Conservation (phyloP, 1,140 invertebrate species). For the Papilio machaon region DNA sequence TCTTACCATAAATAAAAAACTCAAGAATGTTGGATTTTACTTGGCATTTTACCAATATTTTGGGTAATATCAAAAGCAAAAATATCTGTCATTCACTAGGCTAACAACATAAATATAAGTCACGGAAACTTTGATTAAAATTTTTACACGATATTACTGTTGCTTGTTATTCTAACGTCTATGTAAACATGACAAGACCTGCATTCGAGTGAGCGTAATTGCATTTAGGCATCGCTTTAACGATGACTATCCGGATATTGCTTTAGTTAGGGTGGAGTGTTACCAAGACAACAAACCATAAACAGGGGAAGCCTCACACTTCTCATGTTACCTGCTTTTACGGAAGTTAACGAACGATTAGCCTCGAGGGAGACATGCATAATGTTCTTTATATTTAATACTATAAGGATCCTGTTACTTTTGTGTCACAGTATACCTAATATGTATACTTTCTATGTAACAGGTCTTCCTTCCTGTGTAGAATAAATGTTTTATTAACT, state of each 20-base stretch:
- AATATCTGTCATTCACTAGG: neutral
- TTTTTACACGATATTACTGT: neutral
- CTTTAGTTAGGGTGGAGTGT: constrained; percentile 57
- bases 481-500: neutral
- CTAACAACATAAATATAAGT: constrained; percentile 1
- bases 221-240: constrained; percentile 32
- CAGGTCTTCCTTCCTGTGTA: constrained; percentile 10
- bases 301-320: constrained; percentile 68
- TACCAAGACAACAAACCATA: constrained; percentile 70
- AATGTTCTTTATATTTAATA: constrained; percentile 28
- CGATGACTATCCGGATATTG: constrained; percentile 51
- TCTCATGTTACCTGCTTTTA: constrained; percentile 46
- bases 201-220: constrained; percentile 23
- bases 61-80: neutral
- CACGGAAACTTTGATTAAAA: constrained; percentile 36
- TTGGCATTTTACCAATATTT: neutral
- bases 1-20: neutral
- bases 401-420: constrained; percentile 34
- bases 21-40: neutral
- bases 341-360: constrained; percentile 55
- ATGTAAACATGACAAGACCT: neutral
- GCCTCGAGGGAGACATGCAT: constrained; percentile 46
- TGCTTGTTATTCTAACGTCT: neutral
- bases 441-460: neutral
- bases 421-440: constrained; percentile 6